Conservation (phyloP, 2,113 vertebrate genomes). For the Tragelaphus scriptus region DNA sequence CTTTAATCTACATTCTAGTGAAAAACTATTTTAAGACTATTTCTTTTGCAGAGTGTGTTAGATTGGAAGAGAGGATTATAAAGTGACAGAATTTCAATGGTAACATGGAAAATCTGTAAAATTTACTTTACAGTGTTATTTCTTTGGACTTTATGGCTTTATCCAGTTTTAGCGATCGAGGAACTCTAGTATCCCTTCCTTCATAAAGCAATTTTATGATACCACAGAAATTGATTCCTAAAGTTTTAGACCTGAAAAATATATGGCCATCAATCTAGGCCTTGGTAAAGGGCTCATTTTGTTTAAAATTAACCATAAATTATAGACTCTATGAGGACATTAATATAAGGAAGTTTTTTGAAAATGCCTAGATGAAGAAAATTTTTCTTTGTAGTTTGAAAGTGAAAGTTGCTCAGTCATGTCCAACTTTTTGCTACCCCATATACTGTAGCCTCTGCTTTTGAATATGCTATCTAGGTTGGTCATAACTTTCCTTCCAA, state of each 20-base stretch:
- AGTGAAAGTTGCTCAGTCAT: background rate
- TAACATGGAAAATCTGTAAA: slow-evolving; percentile 51
- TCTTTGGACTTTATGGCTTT: slow-evolving; percentile 55
- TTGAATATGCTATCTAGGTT: too few species aligned
- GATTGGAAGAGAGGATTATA: slow-evolving; percentile 34
- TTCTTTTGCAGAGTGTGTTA: background rate
- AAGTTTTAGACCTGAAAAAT: slow-evolving; percentile 60
- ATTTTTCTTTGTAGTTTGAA: slow-evolving; percentile 27
- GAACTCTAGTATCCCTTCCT: background rate
- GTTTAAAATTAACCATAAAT: slow-evolving; percentile 51
- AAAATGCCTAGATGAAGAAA: background rate
- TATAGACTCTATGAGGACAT: slow-evolving; percentile 15
- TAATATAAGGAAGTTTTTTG: slow-evolving; percentile 13
- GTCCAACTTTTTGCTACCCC: background rate
- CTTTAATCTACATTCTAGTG: slow-evolving; percentile 2
- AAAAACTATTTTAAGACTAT: slow-evolving; percentile 20
- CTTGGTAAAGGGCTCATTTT: slow-evolving; percentile 38
- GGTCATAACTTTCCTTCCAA: too few species aligned
- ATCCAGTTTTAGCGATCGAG: slow-evolving; percentile 39
- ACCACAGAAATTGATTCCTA: slow-evolving; percentile 58
- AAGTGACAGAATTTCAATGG: slow-evolving; percentile 6
- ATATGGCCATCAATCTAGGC: background rate
- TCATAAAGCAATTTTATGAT: slow-evolving; percentile 67
- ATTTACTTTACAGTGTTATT: slow-evolving; percentile 60
- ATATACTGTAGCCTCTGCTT: background rate